phyloP scores from a whole-genome alignment of 2,113 vertebrate genomes.

The western clawed frog (Xenopus tropicalis) region UCB_Xtro_10.0 CM004450.2:109294001-109294500 shows the following conservation, averaged over 20 bases:
- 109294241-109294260: constrained; percentile 95
- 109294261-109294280: constrained; percentile 97
- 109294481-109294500: constrained; percentile 94
- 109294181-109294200: constrained; percentile 93
- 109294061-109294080: no score
- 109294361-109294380: no score
- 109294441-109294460: constrained; percentile 35
- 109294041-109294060: no score
- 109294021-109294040: no score
- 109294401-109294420: no score
- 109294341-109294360: no score
- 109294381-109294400: no score
- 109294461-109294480: constrained; percentile 99
- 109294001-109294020: no score
- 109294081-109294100: no score
- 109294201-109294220: constrained; percentile 96
- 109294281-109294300: constrained; percentile 90
- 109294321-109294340: background rate
- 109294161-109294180: constrained; percentile 98
- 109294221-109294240: constrained; percentile 95
- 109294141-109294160: constrained; percentile 98
- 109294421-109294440: background rate
- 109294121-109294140: no score
- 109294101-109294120: no score
- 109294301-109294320: constrained; percentile 72